phyloP scores from a whole-genome alignment of 2,113 vertebrate genomes.

The Dasyornis broadbenti region DNA sequence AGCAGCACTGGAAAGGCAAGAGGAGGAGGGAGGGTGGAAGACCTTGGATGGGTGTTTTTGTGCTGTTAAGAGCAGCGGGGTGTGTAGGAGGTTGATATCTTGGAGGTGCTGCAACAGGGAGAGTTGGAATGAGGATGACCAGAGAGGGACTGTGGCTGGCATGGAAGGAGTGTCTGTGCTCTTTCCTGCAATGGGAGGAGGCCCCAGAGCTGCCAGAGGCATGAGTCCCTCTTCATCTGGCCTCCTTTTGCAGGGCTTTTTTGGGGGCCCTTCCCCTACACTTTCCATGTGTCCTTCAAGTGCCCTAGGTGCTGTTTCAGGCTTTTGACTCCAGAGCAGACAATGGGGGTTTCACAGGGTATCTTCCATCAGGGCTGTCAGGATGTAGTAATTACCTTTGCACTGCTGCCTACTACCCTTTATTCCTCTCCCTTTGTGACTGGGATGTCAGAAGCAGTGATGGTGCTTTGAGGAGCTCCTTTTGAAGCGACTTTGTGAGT shows the following conservation, averaged over 20 bases:
- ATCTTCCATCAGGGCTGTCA: background rate
- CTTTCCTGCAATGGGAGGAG: background rate
- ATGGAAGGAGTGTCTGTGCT: background rate
- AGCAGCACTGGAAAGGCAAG: background rate
- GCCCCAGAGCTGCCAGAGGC: background rate
- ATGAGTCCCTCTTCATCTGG: background rate
- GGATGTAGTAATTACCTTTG: slow-evolving; percentile 6
- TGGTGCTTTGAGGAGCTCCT: slow-evolving; percentile 1
- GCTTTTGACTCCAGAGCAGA: background rate
- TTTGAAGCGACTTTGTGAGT: slow-evolving; percentile 42
- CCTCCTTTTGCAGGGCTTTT: background rate
- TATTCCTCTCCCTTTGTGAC: slow-evolving; percentile 11
- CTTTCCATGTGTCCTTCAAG: fast-evolving
- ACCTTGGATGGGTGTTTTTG: background rate
- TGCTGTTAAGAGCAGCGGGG: background rate
- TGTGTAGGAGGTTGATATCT: background rate
- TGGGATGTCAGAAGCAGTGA: background rate
- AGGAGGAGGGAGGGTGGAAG: background rate
- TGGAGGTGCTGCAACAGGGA: background rate
- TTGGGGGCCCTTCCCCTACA: background rate
- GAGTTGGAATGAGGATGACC: background rate
- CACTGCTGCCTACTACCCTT: background rate
- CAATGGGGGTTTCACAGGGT: background rate
- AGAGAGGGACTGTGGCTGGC: background rate
- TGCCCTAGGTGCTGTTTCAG: background rate